Evolutionary conservation across 1,140 invertebrate genomes (phyloP), one percentile per base, ranked within the genome.

Genomic region (Drosophila teissieri): DNA sequence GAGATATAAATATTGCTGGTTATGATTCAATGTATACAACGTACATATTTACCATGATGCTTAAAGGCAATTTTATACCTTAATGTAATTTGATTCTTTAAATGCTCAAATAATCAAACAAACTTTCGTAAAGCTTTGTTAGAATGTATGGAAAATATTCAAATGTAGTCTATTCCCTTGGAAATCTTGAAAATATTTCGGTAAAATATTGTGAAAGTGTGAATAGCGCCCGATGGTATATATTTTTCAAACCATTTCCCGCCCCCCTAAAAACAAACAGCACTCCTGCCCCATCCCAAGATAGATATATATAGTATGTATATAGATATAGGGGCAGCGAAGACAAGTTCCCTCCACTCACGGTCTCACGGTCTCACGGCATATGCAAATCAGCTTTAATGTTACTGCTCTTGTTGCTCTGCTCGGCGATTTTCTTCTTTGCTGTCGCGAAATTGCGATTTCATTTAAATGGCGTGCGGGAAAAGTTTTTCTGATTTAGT

Each of bases 301-400:
- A 44, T 15, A 53, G 36, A 62, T 62, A 40, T 11, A 61, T 42
- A 40, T 31, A 22, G 27, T 3, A 31, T 8, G 27, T 31, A 31
- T 31, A 31, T 31, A 31, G 31, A 34, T 15, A 52, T 65, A 65
- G 62, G 64, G 78, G 44, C 73, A 52, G 45, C 45, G 53, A 72
- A 72, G 64, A 72, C 72, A 69, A 49, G 68, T 64, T 52, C 67
- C 69, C 65, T 56, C 60, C 74, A 53, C 19, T 19, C 2, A 2
- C 19, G 19, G 19, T 19, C 19, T 19, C 19, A 19, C 19, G 2
- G 22, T 24, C 61, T 60, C 73, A 75, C 57, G 79, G 49, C 80
- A 61, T 89, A 88, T 88, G 83, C 79, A 88, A 89, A 88, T 88
- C 79, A 89, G 83, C 83, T 89, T 88, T 80, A 89, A 88, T 88